phyloP scores from a whole-genome alignment of 2,797 vertebrate genomes.

The Lophura swinhoii region DNA sequence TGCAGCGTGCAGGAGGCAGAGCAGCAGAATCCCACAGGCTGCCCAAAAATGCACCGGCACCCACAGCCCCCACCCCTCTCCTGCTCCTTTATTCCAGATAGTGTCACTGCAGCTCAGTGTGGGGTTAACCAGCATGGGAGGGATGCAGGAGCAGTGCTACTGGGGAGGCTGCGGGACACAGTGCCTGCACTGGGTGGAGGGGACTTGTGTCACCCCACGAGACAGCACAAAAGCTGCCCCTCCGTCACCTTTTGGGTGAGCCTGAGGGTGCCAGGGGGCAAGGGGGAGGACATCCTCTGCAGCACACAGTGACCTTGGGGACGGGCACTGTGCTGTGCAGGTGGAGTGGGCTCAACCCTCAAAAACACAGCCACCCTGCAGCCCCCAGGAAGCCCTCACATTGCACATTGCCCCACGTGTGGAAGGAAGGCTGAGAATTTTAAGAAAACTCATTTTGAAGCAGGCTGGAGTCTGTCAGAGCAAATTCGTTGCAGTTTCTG shows the following conservation, averaged over 20 bases:
- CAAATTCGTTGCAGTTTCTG: slow-evolving; percentile 28
- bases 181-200: background rate
- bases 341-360: fast-evolving
- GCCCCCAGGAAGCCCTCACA: background rate
- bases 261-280: background rate
- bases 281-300: background rate
- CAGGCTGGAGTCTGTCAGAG: background rate
- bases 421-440: background rate
- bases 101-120: fast-evolving
- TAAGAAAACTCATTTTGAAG: background rate
- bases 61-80: background rate
- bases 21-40: background rate
- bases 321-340: no score
- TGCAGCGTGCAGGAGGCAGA: background rate
- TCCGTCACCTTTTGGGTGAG: background rate
- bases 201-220: background rate
- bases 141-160: background rate
- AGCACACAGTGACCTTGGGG: background rate
- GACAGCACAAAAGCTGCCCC: background rate
- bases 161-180: fast-evolving
- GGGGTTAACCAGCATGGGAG: background rate
- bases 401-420: fast-evolving
- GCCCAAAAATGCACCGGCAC: background rate
- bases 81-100: background rate
- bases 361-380: background rate